Evolutionary conservation across 2,113 vertebrate genomes (phyloP), one percentile per base, ranked within the genome.

Genomic region (Brachirus orientalis): DNA sequence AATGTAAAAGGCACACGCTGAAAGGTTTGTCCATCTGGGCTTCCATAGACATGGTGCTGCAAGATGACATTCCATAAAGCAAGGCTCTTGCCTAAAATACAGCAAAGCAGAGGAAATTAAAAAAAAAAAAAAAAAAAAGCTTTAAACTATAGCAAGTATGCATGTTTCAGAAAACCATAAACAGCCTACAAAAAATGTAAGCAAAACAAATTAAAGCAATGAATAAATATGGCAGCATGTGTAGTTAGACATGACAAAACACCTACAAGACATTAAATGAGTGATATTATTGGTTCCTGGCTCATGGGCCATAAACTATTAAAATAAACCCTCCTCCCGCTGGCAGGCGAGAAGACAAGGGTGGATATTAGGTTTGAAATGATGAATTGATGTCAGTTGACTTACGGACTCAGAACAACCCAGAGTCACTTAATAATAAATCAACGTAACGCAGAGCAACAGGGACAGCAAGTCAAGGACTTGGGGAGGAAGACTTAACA

Each of bases 331-430:
- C 37, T 70, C 22, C 28, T 28, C 16, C 17, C 62, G 71, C 72
- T 54, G 52, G 77, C 45, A 53, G 72, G 63, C 55, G 36, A 10
- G 17, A n/a, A 48, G 44, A 43, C 33, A 40, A 14, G 44, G 72
- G 56, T 4, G 19, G 78, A 63, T 72, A 61, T 79, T 72, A 64
- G 59, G 52, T 63, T 51, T 70, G 74, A 67, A 56, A 72, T 86
- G 81, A 87, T 86, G 60, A 82, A 87, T 88, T 77, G 79, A 86
- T 84, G 73, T 69, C 61, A 35, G 69, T 86, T 84, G 77, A 77
- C 69, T 79, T 84, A 81, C 71, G 74, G 69, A 79, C 12, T 65
- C 79, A 67, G 66, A 76, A n/a, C n/a, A n/a, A n/a, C n/a, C n/a
- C n/a, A n/a, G 78, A 78, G 73, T 80, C 83, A 73, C 45, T 63